A percentile compares a stretch with the other conserved stretches of the same genome.
phyloP scores from a whole-genome alignment of 2,888 invertebrate species.

The Formica aserva region DNA sequence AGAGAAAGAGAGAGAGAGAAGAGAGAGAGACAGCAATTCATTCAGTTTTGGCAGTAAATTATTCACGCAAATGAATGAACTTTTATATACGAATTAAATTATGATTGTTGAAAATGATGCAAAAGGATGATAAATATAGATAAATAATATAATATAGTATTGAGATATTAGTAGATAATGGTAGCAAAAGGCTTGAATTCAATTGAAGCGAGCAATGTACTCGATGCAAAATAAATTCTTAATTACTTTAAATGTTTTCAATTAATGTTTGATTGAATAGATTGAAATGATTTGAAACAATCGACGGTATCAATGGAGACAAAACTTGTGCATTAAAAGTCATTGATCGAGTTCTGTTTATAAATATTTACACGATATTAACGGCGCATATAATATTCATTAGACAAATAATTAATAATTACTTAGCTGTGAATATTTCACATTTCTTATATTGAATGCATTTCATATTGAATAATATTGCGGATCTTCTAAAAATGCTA shows the following conservation, averaged over 20 bases:
- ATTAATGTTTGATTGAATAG: constrained; percentile 1
- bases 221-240: constrained; percentile 2
- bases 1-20: no score
- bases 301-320: background rate
- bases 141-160: background rate
- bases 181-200: background rate
- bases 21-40: background rate
- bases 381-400: background rate
- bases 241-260: constrained; percentile 27
- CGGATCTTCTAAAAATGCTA: background rate
- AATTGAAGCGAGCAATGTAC: background rate
- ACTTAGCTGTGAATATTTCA: background rate
- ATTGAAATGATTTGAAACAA: constrained; percentile 32
- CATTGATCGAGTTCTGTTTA: background rate
- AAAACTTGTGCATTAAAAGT: background rate
- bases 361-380: background rate
- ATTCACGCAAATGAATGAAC: background rate
- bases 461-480: background rate
- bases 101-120: background rate
- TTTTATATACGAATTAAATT: background rate
- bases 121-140: background rate
- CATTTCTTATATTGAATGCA: background rate
- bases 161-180: background rate
- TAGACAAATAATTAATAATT: background rate
- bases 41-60: background rate